These are phyloP conservation scores for Colius striatus DNA, from an alignment of 2,113 vertebrate species.

Conservation along the genomic window DNA sequence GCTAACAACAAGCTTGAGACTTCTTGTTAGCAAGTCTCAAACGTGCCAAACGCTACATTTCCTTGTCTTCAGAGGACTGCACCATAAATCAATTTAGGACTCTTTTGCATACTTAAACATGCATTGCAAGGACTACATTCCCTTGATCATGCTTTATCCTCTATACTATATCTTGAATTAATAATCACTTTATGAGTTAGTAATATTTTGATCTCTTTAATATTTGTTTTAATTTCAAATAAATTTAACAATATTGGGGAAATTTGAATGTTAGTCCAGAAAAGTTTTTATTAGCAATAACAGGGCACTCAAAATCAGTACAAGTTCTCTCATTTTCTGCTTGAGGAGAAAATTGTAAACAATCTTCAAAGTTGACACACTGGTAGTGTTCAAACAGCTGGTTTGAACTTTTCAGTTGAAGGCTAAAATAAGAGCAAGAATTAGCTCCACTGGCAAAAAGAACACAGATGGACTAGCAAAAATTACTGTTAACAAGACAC, in stretches of 20 bases:
- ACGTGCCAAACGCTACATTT: neutral
- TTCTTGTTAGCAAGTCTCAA: too few species aligned
- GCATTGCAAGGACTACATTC: neutral
- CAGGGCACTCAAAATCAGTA: neutral
- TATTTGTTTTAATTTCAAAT: neutral
- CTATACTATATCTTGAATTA: neutral
- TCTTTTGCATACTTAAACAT: neutral
- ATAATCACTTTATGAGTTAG: neutral
- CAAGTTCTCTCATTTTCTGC: neutral
- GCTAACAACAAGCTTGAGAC: neutral
- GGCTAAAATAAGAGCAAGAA: neutral
- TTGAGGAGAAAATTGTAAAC: too few species aligned
- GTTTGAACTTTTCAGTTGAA: neutral
- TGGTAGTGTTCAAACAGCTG: neutral
- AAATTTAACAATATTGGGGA: neutral
- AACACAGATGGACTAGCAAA: neutral
- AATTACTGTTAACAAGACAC: neutral
- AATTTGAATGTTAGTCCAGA: neutral
- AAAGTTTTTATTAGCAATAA: neutral
- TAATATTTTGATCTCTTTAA: neutral
- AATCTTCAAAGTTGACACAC: neutral
- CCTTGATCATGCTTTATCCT: neutral
- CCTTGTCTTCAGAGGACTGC: neutral
- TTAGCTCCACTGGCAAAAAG: neutral
- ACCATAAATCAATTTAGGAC: neutral